phyloP scores from a whole-genome alignment of 1,140 invertebrate genomes.

The Chionoecetes opilio region DNA sequence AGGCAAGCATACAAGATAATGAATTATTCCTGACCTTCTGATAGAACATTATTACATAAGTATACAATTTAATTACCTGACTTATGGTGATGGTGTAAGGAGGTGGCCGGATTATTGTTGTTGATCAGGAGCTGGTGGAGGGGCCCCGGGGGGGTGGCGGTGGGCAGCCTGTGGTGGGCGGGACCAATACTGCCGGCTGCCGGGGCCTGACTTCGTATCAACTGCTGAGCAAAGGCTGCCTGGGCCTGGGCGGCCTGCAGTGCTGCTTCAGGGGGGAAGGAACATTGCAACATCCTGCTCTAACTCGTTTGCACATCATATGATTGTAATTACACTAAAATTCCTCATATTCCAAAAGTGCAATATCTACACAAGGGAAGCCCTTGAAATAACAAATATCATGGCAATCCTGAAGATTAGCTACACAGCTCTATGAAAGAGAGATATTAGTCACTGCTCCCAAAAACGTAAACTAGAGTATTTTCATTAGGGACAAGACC shows the following conservation, averaged over 20 bases:
- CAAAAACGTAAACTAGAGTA: too few species aligned
- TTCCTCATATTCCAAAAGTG: too few species aligned
- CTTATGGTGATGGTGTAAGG: conserved; percentile 72
- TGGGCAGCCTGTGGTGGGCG: conserved; percentile 72
- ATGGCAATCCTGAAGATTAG: too few species aligned
- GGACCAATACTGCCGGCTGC: conserved; percentile 69
- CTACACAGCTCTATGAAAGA: too few species aligned
- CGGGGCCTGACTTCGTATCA: conserved; percentile 67
- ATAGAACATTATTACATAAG: too few species aligned
- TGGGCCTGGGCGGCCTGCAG: conserved; percentile 70
- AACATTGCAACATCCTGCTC: not conserved
- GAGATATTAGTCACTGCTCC: too few species aligned
- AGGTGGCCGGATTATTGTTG: conserved; percentile 72
- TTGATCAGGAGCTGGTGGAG: conserved; percentile 76
- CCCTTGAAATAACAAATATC: too few species aligned
- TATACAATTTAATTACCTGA: conserved; percentile 59
- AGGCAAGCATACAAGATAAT: too few species aligned
- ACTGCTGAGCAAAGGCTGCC: conserved; percentile 70
- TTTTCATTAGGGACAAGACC: too few species aligned
- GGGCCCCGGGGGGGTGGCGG: conserved; percentile 60
- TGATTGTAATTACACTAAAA: too few species aligned
- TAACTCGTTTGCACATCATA: not conserved
- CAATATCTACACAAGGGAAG: too few species aligned
- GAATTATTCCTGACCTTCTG: too few species aligned
- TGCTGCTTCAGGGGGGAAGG: conserved; percentile 8